Conservation (phyloP, 2,797 vertebrate genomes). For the Heliangelus exortis region DNA sequence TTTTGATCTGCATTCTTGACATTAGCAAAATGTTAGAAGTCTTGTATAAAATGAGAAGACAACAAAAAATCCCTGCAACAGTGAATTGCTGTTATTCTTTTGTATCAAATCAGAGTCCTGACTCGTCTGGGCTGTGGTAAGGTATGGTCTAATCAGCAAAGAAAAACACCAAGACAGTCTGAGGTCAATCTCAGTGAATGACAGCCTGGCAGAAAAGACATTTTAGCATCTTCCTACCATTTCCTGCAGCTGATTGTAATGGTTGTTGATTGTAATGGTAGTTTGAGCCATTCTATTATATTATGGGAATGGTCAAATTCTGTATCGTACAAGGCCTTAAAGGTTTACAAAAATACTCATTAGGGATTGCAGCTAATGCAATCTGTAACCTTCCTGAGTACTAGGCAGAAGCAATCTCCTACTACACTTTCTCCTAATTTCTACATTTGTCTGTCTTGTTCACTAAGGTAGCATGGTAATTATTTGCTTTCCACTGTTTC, state of each 20-base stretch:
- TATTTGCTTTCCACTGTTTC: slow-evolving; percentile 50
- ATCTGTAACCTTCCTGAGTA: slow-evolving; percentile 32
- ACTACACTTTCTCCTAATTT: neutral
- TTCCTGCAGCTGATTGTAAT: slow-evolving; percentile 76
- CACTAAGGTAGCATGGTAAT: slow-evolving; percentile 37
- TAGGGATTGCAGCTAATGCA: slow-evolving; percentile 55
- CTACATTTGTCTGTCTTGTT: neutral
- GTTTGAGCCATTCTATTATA: slow-evolving; percentile 60
- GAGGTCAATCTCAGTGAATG: slow-evolving; percentile 49
- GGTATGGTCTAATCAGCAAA: slow-evolving; percentile 68
- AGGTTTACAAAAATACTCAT: slow-evolving; percentile 58
- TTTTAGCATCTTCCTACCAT: slow-evolving; percentile 66
- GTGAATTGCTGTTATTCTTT: neutral
- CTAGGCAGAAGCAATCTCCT: slow-evolving; percentile 48
- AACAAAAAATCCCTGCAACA: neutral
- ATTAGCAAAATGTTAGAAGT: neutral
- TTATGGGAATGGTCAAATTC: slow-evolving; percentile 72
- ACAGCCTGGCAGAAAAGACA: slow-evolving; percentile 63
- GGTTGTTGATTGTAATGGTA: slow-evolving; percentile 77
- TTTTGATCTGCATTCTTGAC: neutral
- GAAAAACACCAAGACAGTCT: slow-evolving; percentile 5
- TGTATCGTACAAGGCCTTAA: slow-evolving; percentile 50
- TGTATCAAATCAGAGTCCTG: slow-evolving; percentile 42
- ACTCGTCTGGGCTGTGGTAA: neutral
- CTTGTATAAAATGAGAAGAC: neutral